A percentile compares a stretch with the other conserved stretches of the same genome.
Evolutionary conservation across 2,113 vertebrate species (phyloP).

Genomic region (Notarius lentiginosus): DNA sequence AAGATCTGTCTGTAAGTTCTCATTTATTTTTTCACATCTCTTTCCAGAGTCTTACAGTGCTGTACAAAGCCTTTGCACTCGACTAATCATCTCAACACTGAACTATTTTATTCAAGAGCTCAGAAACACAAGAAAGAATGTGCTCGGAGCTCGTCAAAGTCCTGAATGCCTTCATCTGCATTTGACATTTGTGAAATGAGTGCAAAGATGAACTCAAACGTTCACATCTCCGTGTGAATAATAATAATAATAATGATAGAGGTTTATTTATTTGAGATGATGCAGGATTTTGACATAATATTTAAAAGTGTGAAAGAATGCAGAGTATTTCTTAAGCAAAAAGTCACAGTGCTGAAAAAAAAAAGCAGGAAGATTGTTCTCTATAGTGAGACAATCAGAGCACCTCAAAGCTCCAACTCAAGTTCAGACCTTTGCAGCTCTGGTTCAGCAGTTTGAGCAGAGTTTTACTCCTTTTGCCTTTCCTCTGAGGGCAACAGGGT

Average conservation of each 20-base stretch:
- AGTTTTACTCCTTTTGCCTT: background rate
- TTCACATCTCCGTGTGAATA: background rate
- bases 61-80: background rate
- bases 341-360: slow-evolving; percentile 30
- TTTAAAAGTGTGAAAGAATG: slow-evolving; percentile 30
- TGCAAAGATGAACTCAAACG: slow-evolving; percentile 21
- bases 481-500: slow-evolving; percentile 45
- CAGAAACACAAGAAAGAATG: background rate
- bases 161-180: background rate
- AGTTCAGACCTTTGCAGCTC: background rate
- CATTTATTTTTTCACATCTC: background rate
- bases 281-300: slow-evolving; percentile 29
- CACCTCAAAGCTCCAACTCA: background rate
- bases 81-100: slow-evolving; percentile 12
- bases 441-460: background rate
- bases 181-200: background rate
- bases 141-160: background rate
- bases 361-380: slow-evolving; percentile 12
- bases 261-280: slow-evolving; percentile 28
- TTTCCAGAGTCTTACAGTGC: background rate
- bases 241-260: slow-evolving; percentile 15
- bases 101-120: slow-evolving; percentile 24
- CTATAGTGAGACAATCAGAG: slow-evolving; percentile 8
- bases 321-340: slow-evolving; percentile 7
- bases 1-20: background rate